These are phyloP conservation scores for Stichodactyla mertensii DNA, from an alignment of 64 coral and sea anemone genomes.

Conservation along the genomic window DNA sequence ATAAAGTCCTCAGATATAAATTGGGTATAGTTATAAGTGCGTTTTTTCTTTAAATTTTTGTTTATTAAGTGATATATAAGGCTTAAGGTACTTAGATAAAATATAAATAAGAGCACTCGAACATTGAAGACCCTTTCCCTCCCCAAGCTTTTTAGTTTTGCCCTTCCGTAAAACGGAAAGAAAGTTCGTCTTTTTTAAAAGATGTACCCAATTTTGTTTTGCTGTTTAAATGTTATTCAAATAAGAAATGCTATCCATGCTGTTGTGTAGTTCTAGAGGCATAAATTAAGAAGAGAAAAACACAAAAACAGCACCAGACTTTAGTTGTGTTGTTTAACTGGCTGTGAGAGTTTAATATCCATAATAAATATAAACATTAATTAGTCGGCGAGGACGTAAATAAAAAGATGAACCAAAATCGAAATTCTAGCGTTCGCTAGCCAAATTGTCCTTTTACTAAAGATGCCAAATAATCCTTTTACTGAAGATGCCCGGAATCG, in stretches of 20 bases:
- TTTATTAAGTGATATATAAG: background rate
- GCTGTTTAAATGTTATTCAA: background rate
- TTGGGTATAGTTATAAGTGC: background rate
- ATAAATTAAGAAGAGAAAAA: background rate
- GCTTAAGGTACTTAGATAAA: slow-evolving; percentile 1
- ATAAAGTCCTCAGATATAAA: background rate
- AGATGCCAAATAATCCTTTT: background rate
- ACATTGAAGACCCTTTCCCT: background rate
- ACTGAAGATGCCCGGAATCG: background rate
- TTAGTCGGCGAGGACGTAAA: background rate
- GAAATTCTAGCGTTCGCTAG: background rate
- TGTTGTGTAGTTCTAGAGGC: background rate
- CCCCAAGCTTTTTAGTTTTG: background rate
- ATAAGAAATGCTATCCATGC: background rate
- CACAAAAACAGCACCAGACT: background rate
- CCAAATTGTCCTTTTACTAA: background rate
- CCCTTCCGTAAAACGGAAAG: background rate
- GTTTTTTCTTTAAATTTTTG: background rate
- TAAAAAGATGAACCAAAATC: background rate
- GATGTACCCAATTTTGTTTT: background rate
- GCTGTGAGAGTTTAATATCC: background rate
- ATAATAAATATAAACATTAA: slow-evolving; percentile 5
- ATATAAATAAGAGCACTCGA: background rate
- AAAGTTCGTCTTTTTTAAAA: background rate
- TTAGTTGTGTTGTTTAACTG: background rate